Evolutionary conservation across 1,140 invertebrate species (phyloP).

Genomic region (Sweltsa coloradensis): DNA sequence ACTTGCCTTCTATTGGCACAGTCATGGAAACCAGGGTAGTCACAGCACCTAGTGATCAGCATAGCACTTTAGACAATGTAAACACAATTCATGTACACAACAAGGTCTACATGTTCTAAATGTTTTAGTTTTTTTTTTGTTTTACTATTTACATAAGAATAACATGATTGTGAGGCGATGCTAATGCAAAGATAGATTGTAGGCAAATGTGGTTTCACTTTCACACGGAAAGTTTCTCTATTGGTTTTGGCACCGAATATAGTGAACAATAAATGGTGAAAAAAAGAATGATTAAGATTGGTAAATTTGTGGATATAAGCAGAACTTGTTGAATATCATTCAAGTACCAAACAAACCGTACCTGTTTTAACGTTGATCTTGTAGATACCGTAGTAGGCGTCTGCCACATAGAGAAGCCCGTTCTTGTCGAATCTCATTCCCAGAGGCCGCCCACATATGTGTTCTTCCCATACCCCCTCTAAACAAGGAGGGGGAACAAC

Average conservation of each 20-base stretch:
- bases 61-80: constrained; percentile 36
- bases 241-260: no score
- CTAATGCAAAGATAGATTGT: no score
- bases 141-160: neutral
- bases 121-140: no score
- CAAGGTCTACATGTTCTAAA: constrained; percentile 6
- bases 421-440: constrained; percentile 60
- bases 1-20: constrained; percentile 44
- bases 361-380: constrained; percentile 60
- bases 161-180: no score
- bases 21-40: no score
- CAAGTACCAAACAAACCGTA: no score
- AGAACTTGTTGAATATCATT: constrained; percentile 28
- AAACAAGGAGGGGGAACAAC: no score
- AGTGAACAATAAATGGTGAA: no score
- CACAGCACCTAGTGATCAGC: no score
- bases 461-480: constrained; percentile 52
- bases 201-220: no score
- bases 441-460: constrained; percentile 68
- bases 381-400: constrained; percentile 72
- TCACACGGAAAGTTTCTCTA: no score
- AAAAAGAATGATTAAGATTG: neutral
- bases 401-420: constrained; percentile 55
- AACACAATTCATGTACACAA: constrained; percentile 30
- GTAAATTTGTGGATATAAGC: constrained; percentile 10